Base-by-base conservation (phyloP, 2,113 vertebrate species). In the Ceyx margarethae region DNA sequence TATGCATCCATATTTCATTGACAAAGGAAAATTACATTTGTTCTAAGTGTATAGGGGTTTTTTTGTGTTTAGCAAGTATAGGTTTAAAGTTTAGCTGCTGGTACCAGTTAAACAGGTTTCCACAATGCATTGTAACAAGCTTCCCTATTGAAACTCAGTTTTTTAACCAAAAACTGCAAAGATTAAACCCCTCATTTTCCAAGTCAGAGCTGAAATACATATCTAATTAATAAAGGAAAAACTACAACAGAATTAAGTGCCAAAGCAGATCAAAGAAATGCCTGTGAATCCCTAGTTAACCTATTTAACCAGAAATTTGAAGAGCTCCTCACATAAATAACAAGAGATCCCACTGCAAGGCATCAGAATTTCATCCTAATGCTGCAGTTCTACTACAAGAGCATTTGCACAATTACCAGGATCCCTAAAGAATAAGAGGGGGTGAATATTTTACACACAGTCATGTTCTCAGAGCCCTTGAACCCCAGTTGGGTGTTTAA, bases 211-310 rank as follows among this genome's bases (percentile, higher is more conserved):
- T 80, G 2, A 81, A 35, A 50, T 31, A 40, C 0, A 37, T 37
- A 37, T 37, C 10, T 37, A 37, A 37, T 37, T 37, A 37, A 37
- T 10, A 37, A 37, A 88, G 48, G 15, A 50, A 85, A 87, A 83
- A 67, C 20, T 40, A 76, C 19, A 77, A 62, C 15, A 78, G 88
- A 94, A 93, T 67, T 29, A 61, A 73, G 45, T 58, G 69, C 84
- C 74, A 91, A 90, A 56, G 16, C 65, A 91, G 81, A 89, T 91
- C 77, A 94, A 94, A 94, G 81, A 4, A 65, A 18, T 72, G 66
- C 58, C 83, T 92, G 85, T 79, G 68, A 90, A 84, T 62, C 68
- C n/a, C 62, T 57, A 51, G 40, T 75, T 68, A 80, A 72, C n/a
- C 62, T 57, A 51, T 43, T 75, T 68, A 80, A 35, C 45, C 21